phyloP scores from a whole-genome alignment of 2,888 invertebrate species.

The Shargacucullia verbasci region DNA sequence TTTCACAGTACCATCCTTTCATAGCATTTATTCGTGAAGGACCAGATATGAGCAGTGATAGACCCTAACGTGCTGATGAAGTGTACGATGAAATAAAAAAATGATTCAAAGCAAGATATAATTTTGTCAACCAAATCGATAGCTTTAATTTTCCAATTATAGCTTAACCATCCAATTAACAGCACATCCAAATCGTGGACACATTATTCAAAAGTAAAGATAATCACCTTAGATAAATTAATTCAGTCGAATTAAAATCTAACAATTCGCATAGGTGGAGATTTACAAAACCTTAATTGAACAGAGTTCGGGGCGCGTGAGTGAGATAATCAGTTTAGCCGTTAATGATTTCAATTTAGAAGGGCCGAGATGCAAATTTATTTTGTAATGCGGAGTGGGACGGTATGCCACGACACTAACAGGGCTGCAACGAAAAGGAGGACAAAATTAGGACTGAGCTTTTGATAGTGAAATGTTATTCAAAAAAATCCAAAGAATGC shows the following conservation, averaged over 20 bases:
- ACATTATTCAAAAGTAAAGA: constrained; percentile 56
- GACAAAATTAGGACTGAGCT: not conserved
- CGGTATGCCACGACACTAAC: constrained; percentile 69
- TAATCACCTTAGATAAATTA: constrained; percentile 55
- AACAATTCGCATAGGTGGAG: constrained; percentile 84
- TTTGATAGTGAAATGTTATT: not conserved
- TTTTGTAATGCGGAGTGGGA: constrained; percentile 69
- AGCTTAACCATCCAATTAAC: constrained; percentile 1
- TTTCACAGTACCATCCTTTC: too few species aligned
- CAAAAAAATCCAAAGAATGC: too few species aligned
- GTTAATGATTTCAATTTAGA: constrained; percentile 88
- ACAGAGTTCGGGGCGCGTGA: constrained; percentile 81
- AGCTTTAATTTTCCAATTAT: not conserved
- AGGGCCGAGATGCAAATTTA: constrained; percentile 83
- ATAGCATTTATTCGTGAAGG: too few species aligned
- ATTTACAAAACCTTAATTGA: constrained; percentile 86
- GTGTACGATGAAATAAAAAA: too few species aligned
- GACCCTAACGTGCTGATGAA: too few species aligned
- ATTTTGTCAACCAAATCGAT: not conserved
- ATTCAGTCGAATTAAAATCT: constrained; percentile 67
- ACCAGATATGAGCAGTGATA: too few species aligned
- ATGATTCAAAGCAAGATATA: too few species aligned
- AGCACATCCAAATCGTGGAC: constrained; percentile 53
- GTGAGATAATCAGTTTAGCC: constrained; percentile 84
- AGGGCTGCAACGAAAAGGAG: constrained; percentile 31